Percentiles rank a stretch among this genome's conserved stretches.
These are phyloP conservation scores for Brachylomia viminalis DNA, from an alignment of 2,888 invertebrate genomes.

Conservation along the genomic window DNA sequence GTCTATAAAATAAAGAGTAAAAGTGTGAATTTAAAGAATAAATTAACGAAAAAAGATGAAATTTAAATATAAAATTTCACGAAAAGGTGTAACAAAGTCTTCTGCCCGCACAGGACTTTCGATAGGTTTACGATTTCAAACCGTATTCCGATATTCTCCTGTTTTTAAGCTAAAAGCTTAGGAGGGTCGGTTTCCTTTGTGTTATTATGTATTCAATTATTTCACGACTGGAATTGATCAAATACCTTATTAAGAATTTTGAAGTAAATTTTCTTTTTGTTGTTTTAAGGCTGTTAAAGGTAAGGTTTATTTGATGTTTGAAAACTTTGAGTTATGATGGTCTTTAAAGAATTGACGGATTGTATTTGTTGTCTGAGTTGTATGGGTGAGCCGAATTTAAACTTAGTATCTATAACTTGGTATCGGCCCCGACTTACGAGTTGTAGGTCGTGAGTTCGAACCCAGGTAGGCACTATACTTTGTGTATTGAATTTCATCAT, in stretches of 20 bases:
- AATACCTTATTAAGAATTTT: slow-evolving; percentile 26
- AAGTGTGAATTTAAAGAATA: too few species aligned
- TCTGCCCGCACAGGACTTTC: not conserved
- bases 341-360: not conserved
- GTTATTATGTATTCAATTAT: slow-evolving; percentile 54
- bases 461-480: too few species aligned
- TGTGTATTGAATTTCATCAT: too few species aligned
- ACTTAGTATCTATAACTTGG: too few species aligned
- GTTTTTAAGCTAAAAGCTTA: slow-evolving; percentile 21
- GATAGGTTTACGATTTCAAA: slow-evolving; percentile 53
- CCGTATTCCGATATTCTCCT: slow-evolving; percentile 29
- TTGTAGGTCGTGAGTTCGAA: too few species aligned
- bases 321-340: not conserved
- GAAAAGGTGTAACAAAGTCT: not conserved
- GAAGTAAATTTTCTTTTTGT: slow-evolving; percentile 17
- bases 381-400: not conserved
- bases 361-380: not conserved
- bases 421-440: too few species aligned
- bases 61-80: slow-evolving; percentile 19
- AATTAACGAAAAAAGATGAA: too few species aligned
- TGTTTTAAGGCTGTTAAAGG: not conserved
- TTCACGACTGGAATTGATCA: slow-evolving; percentile 44
- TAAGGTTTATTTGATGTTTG: slow-evolving; percentile 4
- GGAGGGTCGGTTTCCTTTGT: slow-evolving; percentile 25
- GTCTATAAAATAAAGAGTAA: too few species aligned